phyloP scores from a whole-genome alignment of 2,888 invertebrate genomes.

The Smittia aterrima region DNA sequence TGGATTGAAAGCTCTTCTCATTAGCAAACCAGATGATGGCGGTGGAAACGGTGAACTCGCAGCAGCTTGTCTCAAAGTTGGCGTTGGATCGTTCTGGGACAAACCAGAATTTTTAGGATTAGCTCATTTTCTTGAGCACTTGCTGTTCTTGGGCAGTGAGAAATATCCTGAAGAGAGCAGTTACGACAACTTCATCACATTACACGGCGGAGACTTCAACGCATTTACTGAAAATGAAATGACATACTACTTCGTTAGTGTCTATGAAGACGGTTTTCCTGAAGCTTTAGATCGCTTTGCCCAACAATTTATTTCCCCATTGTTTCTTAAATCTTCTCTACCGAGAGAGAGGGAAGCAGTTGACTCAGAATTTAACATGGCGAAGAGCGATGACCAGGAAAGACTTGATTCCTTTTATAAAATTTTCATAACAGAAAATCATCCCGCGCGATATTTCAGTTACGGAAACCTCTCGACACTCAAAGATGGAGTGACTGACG shows the following conservation, averaged over 20 bases:
- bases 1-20: constrained; percentile 71
- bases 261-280: constrained; percentile 73
- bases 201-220: constrained; percentile 82
- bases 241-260: constrained; percentile 86
- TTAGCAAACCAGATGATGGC: constrained; percentile 34
- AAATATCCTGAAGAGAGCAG: constrained; percentile 85
- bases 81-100: constrained; percentile 77
- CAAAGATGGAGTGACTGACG: constrained; percentile 59
- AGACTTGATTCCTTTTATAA: constrained; percentile 59
- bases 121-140: constrained; percentile 81
- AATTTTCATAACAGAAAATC: constrained; percentile 50
- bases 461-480: constrained; percentile 82
- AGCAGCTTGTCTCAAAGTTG: constrained; percentile 72
- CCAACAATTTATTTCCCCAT: constrained; percentile 81
- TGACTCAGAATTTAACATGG: background rate
- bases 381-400: background rate
- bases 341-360: constrained; percentile 82
- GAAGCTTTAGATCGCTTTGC: constrained; percentile 82
- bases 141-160: constrained; percentile 92
- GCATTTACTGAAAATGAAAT: constrained; percentile 84
- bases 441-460: constrained; percentile 75
- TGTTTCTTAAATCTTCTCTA: constrained; percentile 82
- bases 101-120: constrained; percentile 73
- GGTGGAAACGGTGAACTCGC: background rate
- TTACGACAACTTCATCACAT: constrained; percentile 76